Base-by-base conservation (phyloP, 2,888 invertebrate genomes). In the Synanthedon andrenaeformis region DNA sequence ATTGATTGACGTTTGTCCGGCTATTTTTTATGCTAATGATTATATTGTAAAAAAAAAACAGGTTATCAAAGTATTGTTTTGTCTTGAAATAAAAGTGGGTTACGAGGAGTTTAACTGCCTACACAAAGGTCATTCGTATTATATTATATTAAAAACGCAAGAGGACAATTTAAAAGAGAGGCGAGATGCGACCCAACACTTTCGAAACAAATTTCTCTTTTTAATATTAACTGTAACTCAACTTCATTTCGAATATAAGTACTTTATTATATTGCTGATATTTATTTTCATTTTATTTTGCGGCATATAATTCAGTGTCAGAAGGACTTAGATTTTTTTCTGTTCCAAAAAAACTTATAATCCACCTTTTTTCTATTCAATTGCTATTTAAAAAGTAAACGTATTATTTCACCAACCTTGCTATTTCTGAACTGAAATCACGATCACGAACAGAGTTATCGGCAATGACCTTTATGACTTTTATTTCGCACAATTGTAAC, bases 141-240 rank as follows among this genome's bases (percentile, higher is more conserved):
- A 13, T 6, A 45, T 13, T 6, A 45, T 45, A 45, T 45, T 45
- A 13, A 45, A 45, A 45, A 45, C 13, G 45, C 45, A 13, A 14
- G 12, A n/a, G 14, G 14, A n/a, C n/a, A 13, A 13, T 13, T 45
- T 13, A 45, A 45, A 45, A 45, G 45, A 79, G 72, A 73, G 74
- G 54, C 35, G 56, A 45, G 78, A 78, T 76, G 78, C 77, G 76
- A 76, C 72, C 68, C 74, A 65, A 66, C 72, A 70, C 81, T 82
- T 80, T 81, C 76, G 70, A 79, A 80, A 74, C 70, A 78, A 74
- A 76, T 76, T 76, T 75, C 76, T 70, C 72, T 69, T 69, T 67
- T 57, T 45, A 13, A 13, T 45, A n/a, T 45, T 13, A 45, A 45
- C 58, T 55, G 58, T 59, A 61, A 60, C 60, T 58, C 59, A 54